Evolutionary conservation across 2,797 vertebrate species (phyloP).

Genomic region (Tinamus major): DNA sequence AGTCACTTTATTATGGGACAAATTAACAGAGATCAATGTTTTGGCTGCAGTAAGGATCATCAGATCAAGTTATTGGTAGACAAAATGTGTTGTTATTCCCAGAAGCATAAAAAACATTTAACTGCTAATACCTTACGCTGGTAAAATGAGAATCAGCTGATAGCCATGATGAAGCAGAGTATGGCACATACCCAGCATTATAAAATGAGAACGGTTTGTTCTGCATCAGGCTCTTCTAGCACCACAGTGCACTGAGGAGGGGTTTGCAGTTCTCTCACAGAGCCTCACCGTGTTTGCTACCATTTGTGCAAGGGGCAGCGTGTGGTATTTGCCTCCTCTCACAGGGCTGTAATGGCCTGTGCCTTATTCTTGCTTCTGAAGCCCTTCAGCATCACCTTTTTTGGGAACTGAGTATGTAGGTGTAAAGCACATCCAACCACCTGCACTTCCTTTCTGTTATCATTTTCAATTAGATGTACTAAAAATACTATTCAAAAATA

Average conservation of each 20-base stretch:
- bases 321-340: not conserved
- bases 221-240: not conserved
- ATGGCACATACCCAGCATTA: not conserved
- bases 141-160: not conserved
- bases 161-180: too few relatives aligned
- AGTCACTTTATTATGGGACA: too few relatives aligned
- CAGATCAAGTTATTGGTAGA: not conserved
- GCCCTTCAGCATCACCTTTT: not conserved
- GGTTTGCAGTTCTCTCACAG: not conserved
- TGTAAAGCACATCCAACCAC: not conserved
- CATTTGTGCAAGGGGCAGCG: not conserved
- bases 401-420: not conserved
- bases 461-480: not conserved
- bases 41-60: not conserved
- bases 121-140: too few relatives aligned
- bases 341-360: fast-evolving
- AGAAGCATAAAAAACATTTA: not conserved
- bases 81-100: not conserved
- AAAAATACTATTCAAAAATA: conserved; percentile 22
- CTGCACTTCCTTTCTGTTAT: not conserved
- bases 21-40: too few relatives aligned
- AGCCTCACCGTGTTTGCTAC: not conserved
- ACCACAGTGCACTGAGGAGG: not conserved
- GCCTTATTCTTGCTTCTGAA: not conserved
- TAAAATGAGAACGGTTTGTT: not conserved